Evolutionary conservation across 1,140 invertebrate genomes (phyloP), one percentile per base, ranked within the genome.

Genomic region (Campoletis sonorensis): DNA sequence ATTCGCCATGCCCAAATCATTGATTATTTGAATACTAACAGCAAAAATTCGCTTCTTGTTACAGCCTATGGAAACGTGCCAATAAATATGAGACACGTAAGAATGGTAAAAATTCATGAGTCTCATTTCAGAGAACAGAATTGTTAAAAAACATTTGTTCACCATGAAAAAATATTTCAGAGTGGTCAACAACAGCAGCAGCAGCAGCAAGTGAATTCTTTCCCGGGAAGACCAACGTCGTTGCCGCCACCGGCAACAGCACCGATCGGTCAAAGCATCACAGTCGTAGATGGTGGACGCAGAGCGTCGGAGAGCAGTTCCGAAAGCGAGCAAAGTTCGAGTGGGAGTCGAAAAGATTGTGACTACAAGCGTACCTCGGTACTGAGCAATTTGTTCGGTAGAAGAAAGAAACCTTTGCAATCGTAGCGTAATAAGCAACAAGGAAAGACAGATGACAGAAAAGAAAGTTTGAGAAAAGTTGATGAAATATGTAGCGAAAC

Each of bases 271-370:
- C 86, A 88, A 71, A 89, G 82, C 68, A 85, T 88, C 1, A 84
- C 88, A 4, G 88, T 91, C 0, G 87, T 92, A 4, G 90, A 90
- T 40, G 88, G 89, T 1, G 75, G 86, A 18, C 87, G 90, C 82
- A 86, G 91, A 85, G 87, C 90, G 18, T 92, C 91, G 0, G 92
- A 93, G 79, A 93, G 92, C 83, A 91, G 91, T n/a, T 91, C 92
- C 2, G 92, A 93, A 79, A 92, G 92, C 77, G 92, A 92, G 75
- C 91, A 92, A 30, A 92, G 88, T 27, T 84, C 85, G n/a, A 86
- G 84, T 37, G 85, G 88, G 45, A 87, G 84, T 81, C 88, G 91
- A 4, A 92, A 92, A 78, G 91, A 92, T 80, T 88, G 90, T 4
- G 92, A 93, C 83, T 90, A 89, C 72, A 93, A 92, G 70, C 87